Conservation (phyloP, 2,888 invertebrate genomes). For the Phortica okadai region DNA sequence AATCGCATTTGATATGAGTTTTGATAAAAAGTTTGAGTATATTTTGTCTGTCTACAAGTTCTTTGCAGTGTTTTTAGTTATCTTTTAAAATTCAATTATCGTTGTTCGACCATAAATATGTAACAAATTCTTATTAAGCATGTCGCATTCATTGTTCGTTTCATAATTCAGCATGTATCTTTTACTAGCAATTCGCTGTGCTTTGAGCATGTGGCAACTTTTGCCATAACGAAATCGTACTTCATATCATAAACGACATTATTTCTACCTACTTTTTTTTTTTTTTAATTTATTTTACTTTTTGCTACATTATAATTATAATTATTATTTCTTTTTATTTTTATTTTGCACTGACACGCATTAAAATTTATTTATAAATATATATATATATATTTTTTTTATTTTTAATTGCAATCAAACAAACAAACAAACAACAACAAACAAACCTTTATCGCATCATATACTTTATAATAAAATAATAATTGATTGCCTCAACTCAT, state of each 20-base stretch:
- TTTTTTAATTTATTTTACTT: constrained; percentile 39
- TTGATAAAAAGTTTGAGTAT: no score
- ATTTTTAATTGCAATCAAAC: constrained; percentile 8
- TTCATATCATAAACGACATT: constrained; percentile 7
- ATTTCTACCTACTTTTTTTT: constrained; percentile 30
- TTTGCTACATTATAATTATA: constrained; percentile 45
- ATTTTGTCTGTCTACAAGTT: no score
- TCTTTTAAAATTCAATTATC: no score
- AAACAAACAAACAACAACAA: constrained; percentile 23
- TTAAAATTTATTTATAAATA: constrained; percentile 33
- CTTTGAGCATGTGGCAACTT: neutral
- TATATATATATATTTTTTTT: constrained; percentile 29
- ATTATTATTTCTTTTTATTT: constrained; percentile 8
- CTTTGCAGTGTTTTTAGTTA: no score
- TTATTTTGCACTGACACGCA: constrained; percentile 54
- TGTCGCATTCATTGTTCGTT: neutral
- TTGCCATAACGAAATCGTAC: neutral
- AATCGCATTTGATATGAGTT: no score
- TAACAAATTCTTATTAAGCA: constrained; percentile 1
- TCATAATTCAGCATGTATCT: neutral
- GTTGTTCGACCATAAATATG: no score
- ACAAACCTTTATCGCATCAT: neutral
- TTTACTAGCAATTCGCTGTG: neutral
- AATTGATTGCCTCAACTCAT: constrained; percentile 52
- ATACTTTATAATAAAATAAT: constrained; percentile 46